Base-by-base conservation (phyloP, 2,797 vertebrate genomes). In the Argya squamiceps region DNA sequence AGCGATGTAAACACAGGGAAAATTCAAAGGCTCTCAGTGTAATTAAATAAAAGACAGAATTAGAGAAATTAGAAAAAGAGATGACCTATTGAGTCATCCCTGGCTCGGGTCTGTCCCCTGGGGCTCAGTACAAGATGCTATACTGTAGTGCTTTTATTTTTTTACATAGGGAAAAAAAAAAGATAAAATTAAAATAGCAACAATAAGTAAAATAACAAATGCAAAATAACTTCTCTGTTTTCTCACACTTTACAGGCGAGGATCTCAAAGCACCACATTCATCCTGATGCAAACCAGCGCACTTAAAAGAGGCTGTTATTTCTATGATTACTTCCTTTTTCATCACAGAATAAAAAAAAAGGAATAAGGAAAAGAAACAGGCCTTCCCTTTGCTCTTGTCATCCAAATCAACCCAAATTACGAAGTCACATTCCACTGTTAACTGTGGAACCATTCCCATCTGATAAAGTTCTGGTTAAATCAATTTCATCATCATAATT, bases 81-180 rank as follows among this genome's bases (percentile, higher is more conserved):
- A 93, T 84, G 94, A 94, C 88, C 96, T 89, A 93, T 93, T 79
- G 80, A 96, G 79, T 93, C 94, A 95, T 92, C 19, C 64, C 82
- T 84, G 60, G 83, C 79, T 81, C 47, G 21, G 41, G 44, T 32
- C 64, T 2, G 8, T 94, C 86, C 92, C 84, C 84, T 68, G 81
- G 74, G 75, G 89, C 74, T 73, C 89, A 84, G 59, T 10, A 43
- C 63, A 80, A 92, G 88, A 92, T 81, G 34, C 91, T 76, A 19
- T 11, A 34, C 47, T 68, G 18, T 32, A 65, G 15, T 30, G 55
- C 26, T 71, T 75, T 55, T 20, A 39, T 52, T 71, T 71, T 71
- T 82, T 77, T 7, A 68, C 19, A 20, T 3, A 34, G 22, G 8
- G 36, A 55, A 53, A 23, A 64, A 56, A 29, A 34, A 59, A 34